Evolutionary conservation across 2,113 vertebrate genomes (phyloP).

Genomic region (Prionailurus viverrinus): DNA sequence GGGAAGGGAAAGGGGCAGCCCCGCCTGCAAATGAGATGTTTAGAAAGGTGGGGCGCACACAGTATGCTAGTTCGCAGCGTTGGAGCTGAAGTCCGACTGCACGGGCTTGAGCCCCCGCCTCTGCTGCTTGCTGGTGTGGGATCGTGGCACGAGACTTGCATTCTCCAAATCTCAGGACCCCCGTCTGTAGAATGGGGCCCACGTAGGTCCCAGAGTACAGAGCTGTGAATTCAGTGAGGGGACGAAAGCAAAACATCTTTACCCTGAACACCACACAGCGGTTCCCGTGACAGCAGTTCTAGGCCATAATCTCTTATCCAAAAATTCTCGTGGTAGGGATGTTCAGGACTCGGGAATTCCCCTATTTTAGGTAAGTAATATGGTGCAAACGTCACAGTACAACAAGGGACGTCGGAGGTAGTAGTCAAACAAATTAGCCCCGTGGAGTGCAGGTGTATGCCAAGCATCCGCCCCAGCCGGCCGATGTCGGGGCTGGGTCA

Average conservation of each 20-base stretch:
- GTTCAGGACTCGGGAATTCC: neutral
- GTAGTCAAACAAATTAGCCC: neutral
- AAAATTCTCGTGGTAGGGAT: neutral
- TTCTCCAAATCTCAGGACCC: neutral
- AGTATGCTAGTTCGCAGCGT: accelerated
- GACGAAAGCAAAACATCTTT: neutral
- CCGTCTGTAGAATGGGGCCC: neutral
- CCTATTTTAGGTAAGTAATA: neutral
- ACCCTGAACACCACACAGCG: neutral
- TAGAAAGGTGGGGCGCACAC: neutral
- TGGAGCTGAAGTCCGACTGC: neutral
- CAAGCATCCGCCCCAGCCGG: neutral
- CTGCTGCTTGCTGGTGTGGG: neutral
- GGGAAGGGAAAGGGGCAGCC: neutral
- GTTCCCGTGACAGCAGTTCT: neutral
- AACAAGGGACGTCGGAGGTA: accelerated
- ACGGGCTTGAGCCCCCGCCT: neutral
- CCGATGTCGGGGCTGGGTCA: accelerated
- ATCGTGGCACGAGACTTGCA: neutral
- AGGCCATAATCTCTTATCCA: neutral
- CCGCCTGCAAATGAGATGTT: neutral
- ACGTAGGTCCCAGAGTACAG: neutral
- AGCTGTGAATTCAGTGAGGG: neutral
- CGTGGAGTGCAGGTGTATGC: accelerated
- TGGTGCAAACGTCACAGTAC: no score